Percentiles rank a stretch among this genome's conserved stretches.
phyloP scores from a whole-genome alignment of 2,113 vertebrate species.

The Ursus arctos region DNA sequence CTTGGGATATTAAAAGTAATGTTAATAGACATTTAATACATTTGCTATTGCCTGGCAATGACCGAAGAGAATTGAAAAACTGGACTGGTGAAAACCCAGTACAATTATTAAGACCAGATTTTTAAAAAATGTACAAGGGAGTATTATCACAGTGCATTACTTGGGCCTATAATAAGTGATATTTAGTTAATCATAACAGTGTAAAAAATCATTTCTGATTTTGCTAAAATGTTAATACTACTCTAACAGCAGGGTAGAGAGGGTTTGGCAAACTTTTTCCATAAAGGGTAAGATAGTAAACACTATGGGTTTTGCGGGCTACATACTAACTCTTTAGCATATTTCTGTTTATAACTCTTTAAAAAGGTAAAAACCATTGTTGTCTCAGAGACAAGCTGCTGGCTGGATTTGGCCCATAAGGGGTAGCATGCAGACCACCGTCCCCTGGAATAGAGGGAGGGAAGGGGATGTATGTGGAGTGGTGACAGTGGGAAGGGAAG shows the following conservation, averaged over 20 bases:
- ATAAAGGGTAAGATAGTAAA: not conserved
- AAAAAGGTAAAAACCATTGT: not conserved
- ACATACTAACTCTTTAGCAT: not conserved
- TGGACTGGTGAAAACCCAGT: not conserved
- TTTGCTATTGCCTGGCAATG: not conserved
- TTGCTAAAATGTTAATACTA: not conserved
- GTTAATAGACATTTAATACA: not conserved
- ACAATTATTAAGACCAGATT: not conserved
- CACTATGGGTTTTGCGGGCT: not conserved
- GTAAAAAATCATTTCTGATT: not conserved
- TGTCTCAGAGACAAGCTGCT: not conserved
- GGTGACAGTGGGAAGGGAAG: accelerated
- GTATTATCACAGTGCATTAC: not conserved
- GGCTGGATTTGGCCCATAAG: not conserved
- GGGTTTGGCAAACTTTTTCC: not conserved
- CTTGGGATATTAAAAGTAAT: not conserved
- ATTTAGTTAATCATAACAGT: not conserved
- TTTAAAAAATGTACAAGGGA: not conserved
- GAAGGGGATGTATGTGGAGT: not conserved
- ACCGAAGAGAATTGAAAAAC: not conserved
- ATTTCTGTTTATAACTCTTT: slow-evolving; percentile 11
- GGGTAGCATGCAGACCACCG: too few species aligned
- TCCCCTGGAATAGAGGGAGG: not conserved
- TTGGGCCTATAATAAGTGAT: not conserved
- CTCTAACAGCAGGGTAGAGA: not conserved